These are phyloP conservation scores for Enteromius radiatus DNA, from an alignment of 2,797 vertebrate species.

Conservation along the genomic window DNA sequence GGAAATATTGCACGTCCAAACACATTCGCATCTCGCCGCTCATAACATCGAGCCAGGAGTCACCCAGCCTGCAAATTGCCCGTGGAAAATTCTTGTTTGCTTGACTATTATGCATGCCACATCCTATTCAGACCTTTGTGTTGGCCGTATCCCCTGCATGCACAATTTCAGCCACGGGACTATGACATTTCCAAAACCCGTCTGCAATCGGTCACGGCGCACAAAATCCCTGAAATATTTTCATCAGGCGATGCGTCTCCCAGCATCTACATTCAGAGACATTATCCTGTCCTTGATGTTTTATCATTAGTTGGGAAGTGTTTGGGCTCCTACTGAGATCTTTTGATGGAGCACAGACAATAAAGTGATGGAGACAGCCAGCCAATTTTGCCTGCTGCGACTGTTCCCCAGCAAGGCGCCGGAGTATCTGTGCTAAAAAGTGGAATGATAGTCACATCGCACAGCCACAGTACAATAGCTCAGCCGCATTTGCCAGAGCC, in stretches of 20 bases:
- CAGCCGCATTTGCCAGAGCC: slow-evolving; percentile 73
- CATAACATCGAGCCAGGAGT: slow-evolving; percentile 76
- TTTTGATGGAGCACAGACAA: slow-evolving; percentile 80
- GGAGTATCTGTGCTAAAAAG: slow-evolving; percentile 67
- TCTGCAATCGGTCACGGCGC: slow-evolving; percentile 76
- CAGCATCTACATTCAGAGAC: slow-evolving; percentile 66
- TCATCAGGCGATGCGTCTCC: slow-evolving; percentile 73
- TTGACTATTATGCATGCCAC: slow-evolving; percentile 83
- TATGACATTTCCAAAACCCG: slow-evolving; percentile 82
- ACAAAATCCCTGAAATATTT: slow-evolving; percentile 75
- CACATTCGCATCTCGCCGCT: slow-evolving; percentile 76
- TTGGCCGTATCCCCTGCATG: slow-evolving; percentile 79
- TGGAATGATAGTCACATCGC: slow-evolving; percentile 70
- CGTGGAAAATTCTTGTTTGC: slow-evolving; percentile 80
- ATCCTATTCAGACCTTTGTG: slow-evolving; percentile 80
- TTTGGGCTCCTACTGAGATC: slow-evolving; percentile 82
- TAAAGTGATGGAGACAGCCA: slow-evolving; percentile 78
- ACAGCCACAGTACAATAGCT: slow-evolving; percentile 67
- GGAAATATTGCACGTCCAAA: slow-evolving; percentile 74
- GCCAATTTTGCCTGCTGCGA: slow-evolving; percentile 78
- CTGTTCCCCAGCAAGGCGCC: slow-evolving; percentile 72
- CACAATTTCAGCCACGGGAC: slow-evolving; percentile 77
- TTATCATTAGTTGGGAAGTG: slow-evolving; percentile 81
- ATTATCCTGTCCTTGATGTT: slow-evolving; percentile 84
- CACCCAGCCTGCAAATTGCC: slow-evolving; percentile 82